phyloP scores from a whole-genome alignment of 2,797 vertebrate genomes.

The Oreortyx pictus region DNA sequence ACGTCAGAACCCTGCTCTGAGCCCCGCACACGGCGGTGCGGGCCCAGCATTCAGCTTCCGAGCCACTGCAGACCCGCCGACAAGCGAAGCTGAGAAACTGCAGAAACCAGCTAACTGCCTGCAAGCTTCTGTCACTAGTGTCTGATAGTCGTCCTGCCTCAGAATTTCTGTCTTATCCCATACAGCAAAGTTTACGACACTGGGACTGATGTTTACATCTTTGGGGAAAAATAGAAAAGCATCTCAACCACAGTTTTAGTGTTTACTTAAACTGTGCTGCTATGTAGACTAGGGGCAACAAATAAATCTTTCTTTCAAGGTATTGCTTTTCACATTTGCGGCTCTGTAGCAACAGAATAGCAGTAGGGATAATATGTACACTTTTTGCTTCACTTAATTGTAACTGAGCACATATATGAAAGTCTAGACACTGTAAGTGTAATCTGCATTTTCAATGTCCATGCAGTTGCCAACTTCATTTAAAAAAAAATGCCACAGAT shows the following conservation, averaged over 20 bases:
- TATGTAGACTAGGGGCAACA: constrained; percentile 82
- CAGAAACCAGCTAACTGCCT: constrained; percentile 99
- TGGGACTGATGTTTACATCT: constrained; percentile 86
- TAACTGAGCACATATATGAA: constrained; percentile 84
- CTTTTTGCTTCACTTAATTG: constrained; percentile 83
- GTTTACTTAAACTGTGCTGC: constrained; percentile 83
- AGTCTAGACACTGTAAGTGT: constrained; percentile 87
- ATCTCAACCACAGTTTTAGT: constrained; percentile 83
- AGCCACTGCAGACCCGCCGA: constrained; percentile 88
- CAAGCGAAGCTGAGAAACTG: constrained; percentile 94
- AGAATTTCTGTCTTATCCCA: constrained; percentile 73
- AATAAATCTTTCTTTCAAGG: constrained; percentile 80
- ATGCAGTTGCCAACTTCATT: constrained; percentile 80
- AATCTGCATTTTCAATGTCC: constrained; percentile 81
- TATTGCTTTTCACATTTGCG: constrained; percentile 83
- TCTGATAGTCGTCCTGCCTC: constrained; percentile 88
- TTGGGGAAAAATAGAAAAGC: constrained; percentile 74
- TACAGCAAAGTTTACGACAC: constrained; percentile 82
- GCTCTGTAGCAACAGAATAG: constrained; percentile 83
- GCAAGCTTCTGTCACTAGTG: constrained; percentile 99
- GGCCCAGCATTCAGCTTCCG: constrained; percentile 95
- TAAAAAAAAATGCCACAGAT: constrained; percentile 80
- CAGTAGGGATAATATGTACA: constrained; percentile 82
- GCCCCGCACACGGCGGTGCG: constrained; percentile 93
- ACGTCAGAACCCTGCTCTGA: constrained; percentile 95